Evolutionary conservation across 1,140 invertebrate genomes (phyloP).

Genomic region (Caenorhabditis remanei): DNA sequence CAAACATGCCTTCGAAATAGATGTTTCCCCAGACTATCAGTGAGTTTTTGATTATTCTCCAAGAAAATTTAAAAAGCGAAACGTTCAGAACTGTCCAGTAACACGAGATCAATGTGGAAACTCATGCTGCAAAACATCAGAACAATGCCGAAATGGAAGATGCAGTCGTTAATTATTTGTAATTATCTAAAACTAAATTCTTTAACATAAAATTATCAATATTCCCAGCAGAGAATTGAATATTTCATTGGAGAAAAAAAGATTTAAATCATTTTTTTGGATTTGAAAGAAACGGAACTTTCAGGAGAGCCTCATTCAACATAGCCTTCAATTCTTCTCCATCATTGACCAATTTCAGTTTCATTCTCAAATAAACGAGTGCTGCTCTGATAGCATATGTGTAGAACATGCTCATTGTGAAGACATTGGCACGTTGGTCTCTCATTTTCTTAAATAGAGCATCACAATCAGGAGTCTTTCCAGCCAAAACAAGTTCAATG

Average conservation of each 20-base stretch:
- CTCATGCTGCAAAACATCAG: constrained; percentile 22
- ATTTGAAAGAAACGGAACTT: not conserved
- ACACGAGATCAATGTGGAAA: constrained; percentile 37
- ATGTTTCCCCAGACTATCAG: constrained; percentile 27
- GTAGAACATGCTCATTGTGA: constrained; percentile 24
- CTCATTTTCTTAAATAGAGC: constrained; percentile 3
- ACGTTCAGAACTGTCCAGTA: constrained; percentile 28
- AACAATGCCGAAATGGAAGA: constrained; percentile 42
- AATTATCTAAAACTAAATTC: not conserved
- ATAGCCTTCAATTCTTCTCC: not conserved
- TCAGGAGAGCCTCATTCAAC: not conserved
- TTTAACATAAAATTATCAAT: too few relatives aligned
- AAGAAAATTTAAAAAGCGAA: too few relatives aligned
- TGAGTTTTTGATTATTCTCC: not conserved
- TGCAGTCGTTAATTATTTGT: not conserved
- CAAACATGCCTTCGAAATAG: constrained; percentile 23
- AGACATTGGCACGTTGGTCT: not conserved
- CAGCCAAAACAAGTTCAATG: constrained; percentile 15
- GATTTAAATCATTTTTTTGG: not conserved
- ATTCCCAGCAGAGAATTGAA: too few relatives aligned
- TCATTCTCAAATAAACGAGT: not conserved
- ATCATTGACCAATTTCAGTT: not conserved
- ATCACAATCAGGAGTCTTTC: constrained; percentile 15
- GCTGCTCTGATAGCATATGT: constrained; percentile 2
- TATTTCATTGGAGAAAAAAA: not conserved